Conservation (phyloP, 2,113 vertebrate genomes). For the Bathybates hornii region DNA sequence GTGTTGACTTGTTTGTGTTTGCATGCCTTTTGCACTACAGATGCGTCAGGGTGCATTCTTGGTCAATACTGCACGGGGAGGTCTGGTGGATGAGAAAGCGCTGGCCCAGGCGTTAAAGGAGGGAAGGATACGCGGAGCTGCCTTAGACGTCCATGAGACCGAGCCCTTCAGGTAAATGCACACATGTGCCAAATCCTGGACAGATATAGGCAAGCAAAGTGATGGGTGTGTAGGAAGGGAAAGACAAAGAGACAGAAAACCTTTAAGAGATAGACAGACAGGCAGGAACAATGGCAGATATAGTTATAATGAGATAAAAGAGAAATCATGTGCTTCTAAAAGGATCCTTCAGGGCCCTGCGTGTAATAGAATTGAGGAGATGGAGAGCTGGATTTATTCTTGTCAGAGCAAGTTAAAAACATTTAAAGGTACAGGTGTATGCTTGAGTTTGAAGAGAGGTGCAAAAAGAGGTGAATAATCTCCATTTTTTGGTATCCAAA, state of each 20-base stretch:
- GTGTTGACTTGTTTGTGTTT: background rate
- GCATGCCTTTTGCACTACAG: constrained; percentile 56
- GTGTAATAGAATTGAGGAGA: background rate
- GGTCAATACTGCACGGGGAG: constrained; percentile 91
- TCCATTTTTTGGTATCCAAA: background rate
- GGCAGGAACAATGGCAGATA: background rate
- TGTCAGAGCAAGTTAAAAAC: background rate
- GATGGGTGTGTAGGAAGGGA: background rate
- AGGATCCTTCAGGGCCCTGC: background rate
- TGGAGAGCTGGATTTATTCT: background rate
- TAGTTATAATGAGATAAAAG: constrained; percentile 1
- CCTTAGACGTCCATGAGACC: constrained; percentile 91
- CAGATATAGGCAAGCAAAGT: background rate
- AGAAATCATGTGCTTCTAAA: background rate
- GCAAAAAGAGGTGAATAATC: background rate
- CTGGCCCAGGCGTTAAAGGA: constrained; percentile 96
- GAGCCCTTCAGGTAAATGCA: constrained; percentile 87
- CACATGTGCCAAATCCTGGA: background rate
- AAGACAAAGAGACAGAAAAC: background rate
- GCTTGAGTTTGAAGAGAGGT: background rate
- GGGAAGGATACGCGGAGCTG: constrained; percentile 94
- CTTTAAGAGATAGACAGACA: background rate
- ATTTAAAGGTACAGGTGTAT: background rate
- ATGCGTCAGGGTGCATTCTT: constrained; percentile 98
- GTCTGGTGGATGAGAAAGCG: constrained; percentile 97